These are phyloP conservation scores for Empis stercorea DNA, from an alignment of 2,888 invertebrate genomes.

Conservation along the genomic window DNA sequence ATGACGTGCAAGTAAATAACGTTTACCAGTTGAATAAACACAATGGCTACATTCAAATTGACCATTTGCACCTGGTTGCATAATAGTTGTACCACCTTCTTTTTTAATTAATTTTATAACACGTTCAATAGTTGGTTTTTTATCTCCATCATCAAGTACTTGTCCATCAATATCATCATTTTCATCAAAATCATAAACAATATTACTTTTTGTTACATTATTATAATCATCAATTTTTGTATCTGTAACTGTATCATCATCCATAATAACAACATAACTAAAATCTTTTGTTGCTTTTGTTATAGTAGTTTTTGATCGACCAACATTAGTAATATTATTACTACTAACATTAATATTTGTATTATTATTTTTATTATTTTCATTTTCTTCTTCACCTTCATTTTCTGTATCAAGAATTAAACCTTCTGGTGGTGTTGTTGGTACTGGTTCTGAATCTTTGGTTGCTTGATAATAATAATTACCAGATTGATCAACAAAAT, in stretches of 20 bases:
- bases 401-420: slow-evolving; percentile 1
- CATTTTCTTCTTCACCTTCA: slow-evolving; percentile 8
- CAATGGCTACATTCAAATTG: slow-evolving; percentile 74
- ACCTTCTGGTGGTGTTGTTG: slow-evolving; percentile 47
- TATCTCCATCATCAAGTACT: slow-evolving; percentile 18
- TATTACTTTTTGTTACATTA: slow-evolving; percentile 15
- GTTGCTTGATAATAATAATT: slow-evolving; percentile 71
- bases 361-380: slow-evolving; percentile 8
- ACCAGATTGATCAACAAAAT: slow-evolving; percentile 70
- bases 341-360: not conserved
- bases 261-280: slow-evolving; percentile 71
- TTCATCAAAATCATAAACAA: slow-evolving; percentile 20
- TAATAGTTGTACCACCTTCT: slow-evolving; percentile 13
- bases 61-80: slow-evolving; percentile 44
- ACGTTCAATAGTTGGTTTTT: slow-evolving; percentile 9
- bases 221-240: slow-evolving; percentile 53
- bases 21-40: slow-evolving; percentile 78
- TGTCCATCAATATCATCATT: slow-evolving; percentile 27
- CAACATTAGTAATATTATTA: no score
- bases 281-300: slow-evolving; percentile 7
- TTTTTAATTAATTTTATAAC: slow-evolving; percentile 10
- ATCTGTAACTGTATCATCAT: slow-evolving; percentile 45
- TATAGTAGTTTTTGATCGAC: slow-evolving; percentile 1
- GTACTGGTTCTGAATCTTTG: slow-evolving; percentile 48
- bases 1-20: slow-evolving; percentile 81